Evolutionary conservation across 2,888 invertebrate species (phyloP).

Genomic region (Sacculina carcini): DNA sequence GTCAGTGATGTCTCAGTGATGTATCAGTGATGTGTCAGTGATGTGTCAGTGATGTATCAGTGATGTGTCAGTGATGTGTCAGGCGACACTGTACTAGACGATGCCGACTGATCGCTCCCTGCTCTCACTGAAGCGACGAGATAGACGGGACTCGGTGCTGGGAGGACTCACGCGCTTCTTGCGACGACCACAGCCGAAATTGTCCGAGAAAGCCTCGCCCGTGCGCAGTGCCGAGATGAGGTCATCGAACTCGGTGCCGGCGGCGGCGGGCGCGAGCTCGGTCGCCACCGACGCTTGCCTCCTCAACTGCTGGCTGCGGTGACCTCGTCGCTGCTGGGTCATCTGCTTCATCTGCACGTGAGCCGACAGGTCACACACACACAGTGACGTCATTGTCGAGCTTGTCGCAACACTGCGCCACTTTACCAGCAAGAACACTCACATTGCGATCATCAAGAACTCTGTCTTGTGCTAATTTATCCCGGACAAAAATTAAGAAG

Average conservation of each 20-base stretch:
- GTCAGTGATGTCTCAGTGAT: no score
- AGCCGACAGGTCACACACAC: no score
- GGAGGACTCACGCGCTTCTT: constrained; percentile 20
- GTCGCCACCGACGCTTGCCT: constrained; percentile 17
- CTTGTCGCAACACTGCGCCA: no score
- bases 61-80: no score
- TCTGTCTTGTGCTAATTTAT: no score
- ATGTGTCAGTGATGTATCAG: no score
- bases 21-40: no score
- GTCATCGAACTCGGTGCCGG: constrained; percentile 57
- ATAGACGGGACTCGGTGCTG: not conserved
- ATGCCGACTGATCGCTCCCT: not conserved
- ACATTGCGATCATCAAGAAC: no score
- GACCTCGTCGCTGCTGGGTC: constrained; percentile 1
- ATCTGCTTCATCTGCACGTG: constrained; percentile 6
- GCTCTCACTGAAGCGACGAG: not conserved
- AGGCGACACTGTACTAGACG: not conserved
- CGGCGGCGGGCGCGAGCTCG: constrained; percentile 21
- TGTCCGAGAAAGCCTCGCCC: constrained; percentile 84
- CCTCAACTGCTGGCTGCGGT: constrained; percentile 12
- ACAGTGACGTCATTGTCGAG: no score
- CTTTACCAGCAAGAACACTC: no score
- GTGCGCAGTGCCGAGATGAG: constrained; percentile 77
- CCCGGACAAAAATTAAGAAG: no score
- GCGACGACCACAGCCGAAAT: constrained; percentile 70